These are phyloP conservation scores for Phalacrocorax aristotelis DNA, from an alignment of 2,113 vertebrate genomes.

Conservation along the genomic window DNA sequence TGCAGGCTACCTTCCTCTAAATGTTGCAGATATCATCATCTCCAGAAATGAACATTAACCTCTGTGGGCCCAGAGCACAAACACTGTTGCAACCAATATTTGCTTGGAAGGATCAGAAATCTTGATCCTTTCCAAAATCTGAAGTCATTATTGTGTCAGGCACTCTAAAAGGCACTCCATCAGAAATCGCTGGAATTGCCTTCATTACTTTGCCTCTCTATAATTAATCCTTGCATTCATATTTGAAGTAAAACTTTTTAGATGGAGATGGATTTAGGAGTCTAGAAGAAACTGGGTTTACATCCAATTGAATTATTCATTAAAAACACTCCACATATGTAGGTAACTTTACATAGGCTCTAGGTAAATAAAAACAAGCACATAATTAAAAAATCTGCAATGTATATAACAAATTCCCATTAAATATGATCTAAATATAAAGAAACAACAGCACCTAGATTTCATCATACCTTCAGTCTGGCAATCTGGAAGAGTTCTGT, in stretches of 20 bases:
- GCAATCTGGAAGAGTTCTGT: not conserved
- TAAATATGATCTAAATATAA: not conserved
- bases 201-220: not conserved
- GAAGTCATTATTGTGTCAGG: not conserved
- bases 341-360: not conserved
- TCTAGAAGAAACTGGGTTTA: not conserved
- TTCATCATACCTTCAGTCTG: not conserved
- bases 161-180: not conserved
- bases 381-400: not conserved
- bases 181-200: not conserved
- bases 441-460: not conserved
- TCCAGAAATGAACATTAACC: not conserved
- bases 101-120: not conserved
- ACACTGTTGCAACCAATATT: not conserved
- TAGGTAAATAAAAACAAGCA: not conserved
- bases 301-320: not conserved
- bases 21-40: not conserved
- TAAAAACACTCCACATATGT: fast-evolving
- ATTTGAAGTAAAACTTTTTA: not conserved
- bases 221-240: not conserved
- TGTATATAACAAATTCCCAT: not conserved
- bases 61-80: not conserved
- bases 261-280: not conserved
- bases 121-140: not conserved
- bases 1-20: not conserved